phyloP scores from a whole-genome alignment of 2,797 vertebrate genomes.

The Acipenser oxyrinchus region DNA sequence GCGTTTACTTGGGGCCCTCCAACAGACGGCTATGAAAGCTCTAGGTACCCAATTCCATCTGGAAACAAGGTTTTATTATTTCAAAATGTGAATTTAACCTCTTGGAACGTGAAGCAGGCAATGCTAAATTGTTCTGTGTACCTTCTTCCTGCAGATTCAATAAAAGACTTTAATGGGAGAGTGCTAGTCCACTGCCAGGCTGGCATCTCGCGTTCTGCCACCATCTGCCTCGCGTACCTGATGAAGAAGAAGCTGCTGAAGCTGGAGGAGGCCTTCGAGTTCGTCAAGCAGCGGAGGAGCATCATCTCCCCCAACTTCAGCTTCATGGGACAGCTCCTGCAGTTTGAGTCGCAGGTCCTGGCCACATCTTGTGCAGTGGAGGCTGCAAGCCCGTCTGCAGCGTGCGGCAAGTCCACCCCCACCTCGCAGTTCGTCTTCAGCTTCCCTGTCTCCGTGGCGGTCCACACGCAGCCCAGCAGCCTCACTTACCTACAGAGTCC shows the following conservation, averaged over 20 bases:
- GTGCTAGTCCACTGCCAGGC: conserved; percentile 73
- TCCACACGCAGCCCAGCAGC: conserved; percentile 34
- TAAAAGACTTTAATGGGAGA: conserved; percentile 62
- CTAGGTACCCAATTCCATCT: no score
- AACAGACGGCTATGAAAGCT: no score
- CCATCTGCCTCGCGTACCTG: conserved; percentile 74
- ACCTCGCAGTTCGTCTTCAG: conserved; percentile 68
- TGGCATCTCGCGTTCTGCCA: conserved; percentile 71
- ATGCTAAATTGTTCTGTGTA: no score
- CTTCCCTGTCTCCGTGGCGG: conserved; percentile 66
- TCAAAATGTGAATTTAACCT: no score
- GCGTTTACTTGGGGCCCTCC: no score
- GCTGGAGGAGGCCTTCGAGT: conserved; percentile 71
- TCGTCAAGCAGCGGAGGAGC: conserved; percentile 66
- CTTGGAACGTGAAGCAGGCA: no score
- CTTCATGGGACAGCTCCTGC: conserved; percentile 75
- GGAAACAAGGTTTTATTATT: no score
- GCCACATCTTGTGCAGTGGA: conserved; percentile 63
- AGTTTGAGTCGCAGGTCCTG: conserved; percentile 72
- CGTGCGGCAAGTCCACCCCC: conserved; percentile 54
- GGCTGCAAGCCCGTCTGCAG: conserved; percentile 41
- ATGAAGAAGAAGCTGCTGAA: conserved; percentile 70
- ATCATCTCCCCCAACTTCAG: conserved; percentile 77
- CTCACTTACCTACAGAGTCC: conserved; percentile 62
- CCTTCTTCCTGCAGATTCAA: conserved; percentile 46